Conservation (phyloP, 2,113 vertebrate species). For the Catharus minimus region DNA sequence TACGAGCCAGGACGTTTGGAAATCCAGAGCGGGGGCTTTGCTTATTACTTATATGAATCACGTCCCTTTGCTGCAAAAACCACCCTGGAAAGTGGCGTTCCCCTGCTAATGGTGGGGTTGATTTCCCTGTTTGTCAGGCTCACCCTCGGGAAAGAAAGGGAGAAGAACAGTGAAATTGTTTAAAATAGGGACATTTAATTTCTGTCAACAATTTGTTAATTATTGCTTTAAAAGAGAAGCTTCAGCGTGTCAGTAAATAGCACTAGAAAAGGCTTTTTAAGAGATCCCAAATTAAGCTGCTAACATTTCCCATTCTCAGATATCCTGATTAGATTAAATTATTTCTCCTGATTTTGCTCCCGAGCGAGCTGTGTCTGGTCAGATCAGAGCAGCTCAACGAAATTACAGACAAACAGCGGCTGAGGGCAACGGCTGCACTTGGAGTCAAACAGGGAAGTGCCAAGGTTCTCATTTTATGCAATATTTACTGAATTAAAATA, state of each 20-base stretch:
- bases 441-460: background rate
- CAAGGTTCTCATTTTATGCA: constrained; percentile 46
- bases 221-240: constrained; percentile 68
- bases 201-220: constrained; percentile 80
- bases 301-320: constrained; percentile 70
- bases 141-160: constrained; percentile 33
- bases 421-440: constrained; percentile 31
- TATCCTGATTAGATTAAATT: constrained; percentile 77
- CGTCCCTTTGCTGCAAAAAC: constrained; percentile 45
- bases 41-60: constrained; percentile 62
- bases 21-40: constrained; percentile 15
- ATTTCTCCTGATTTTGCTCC: constrained; percentile 69
- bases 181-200: constrained; percentile 73
- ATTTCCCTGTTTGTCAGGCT: constrained; percentile 57
- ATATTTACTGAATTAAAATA: constrained; percentile 62
- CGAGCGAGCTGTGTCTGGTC: constrained; percentile 65
- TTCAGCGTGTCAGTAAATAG: constrained; percentile 70
- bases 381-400: constrained; percentile 65
- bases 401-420: constrained; percentile 57
- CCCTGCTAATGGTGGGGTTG: constrained; percentile 45
- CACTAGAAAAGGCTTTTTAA: constrained; percentile 69
- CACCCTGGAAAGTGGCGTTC: background rate
- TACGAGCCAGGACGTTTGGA: constrained; percentile 51
- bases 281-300: constrained; percentile 73
- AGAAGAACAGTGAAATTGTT: constrained; percentile 66